Conservation (phyloP, 2,888 invertebrate species). For the Andrena minutula region DNA sequence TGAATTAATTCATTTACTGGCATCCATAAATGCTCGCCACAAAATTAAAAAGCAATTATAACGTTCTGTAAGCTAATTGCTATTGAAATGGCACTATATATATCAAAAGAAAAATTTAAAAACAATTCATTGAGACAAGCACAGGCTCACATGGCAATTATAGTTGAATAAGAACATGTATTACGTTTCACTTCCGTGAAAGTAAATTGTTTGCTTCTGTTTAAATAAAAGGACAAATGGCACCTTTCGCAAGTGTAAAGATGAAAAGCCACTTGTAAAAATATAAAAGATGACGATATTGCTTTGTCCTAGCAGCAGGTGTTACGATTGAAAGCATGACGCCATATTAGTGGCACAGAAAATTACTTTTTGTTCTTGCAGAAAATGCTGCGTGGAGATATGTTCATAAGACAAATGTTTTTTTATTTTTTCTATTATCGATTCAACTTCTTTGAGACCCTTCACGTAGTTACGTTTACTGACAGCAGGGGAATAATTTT, state of each 20-base stretch:
- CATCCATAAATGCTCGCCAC: neutral
- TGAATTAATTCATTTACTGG: conserved; percentile 36
- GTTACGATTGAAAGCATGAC: neutral
- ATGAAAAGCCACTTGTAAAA: neutral
- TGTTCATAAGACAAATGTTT: too few species aligned
- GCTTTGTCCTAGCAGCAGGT: neutral
- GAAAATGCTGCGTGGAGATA: neutral
- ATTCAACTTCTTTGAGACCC: too few species aligned
- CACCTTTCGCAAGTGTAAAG: neutral
- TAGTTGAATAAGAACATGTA: too few species aligned
- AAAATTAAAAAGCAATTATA: neutral
- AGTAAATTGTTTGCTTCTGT: neutral
- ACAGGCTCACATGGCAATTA: too few species aligned
- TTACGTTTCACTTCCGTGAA: too few species aligned
- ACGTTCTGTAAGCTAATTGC: neutral
- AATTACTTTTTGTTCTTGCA: neutral
- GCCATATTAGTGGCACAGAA: neutral
- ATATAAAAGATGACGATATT: neutral
- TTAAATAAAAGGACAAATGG: neutral
- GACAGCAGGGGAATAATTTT: neutral
- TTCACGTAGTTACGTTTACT: too few species aligned
- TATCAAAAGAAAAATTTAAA: too few species aligned
- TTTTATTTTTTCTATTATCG: too few species aligned
- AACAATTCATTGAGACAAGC: too few species aligned
- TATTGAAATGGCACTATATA: too few species aligned